Evolutionary conservation across 2,113 vertebrate genomes (phyloP).

Genomic region (Anoura caudifer): DNA sequence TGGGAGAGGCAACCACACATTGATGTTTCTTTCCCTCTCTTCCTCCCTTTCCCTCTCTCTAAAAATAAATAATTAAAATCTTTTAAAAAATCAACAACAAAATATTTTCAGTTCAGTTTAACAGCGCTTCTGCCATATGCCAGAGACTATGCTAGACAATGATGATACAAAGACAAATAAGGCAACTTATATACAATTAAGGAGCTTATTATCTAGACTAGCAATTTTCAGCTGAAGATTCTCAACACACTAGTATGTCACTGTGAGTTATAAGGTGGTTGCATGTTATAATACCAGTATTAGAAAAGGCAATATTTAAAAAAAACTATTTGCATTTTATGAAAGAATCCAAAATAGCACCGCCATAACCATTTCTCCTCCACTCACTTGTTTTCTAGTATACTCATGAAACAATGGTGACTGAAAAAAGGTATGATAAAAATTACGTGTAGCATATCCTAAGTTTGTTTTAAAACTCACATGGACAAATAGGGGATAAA

Average conservation of each 20-base stretch:
- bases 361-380: not conserved
- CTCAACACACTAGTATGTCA: not conserved
- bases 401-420: not conserved
- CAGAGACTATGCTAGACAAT: not conserved
- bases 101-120: not conserved
- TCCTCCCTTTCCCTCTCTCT: too few relatives aligned
- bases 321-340: not conserved
- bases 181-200: not conserved
- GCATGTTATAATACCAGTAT: not conserved
- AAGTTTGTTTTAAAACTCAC: not conserved
- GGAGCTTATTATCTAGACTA: not conserved
- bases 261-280: not conserved
- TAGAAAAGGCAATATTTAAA: not conserved
- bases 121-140: not conserved
- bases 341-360: not conserved
- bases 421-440: too few relatives aligned
- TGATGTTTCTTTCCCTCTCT: too few relatives aligned
- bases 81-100: too few relatives aligned
- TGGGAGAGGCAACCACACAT: too few relatives aligned
- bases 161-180: not conserved
- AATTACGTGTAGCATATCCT: not conserved
- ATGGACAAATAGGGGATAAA: not conserved
- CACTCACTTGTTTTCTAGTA: not conserved
- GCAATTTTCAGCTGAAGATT: not conserved
- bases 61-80: too few relatives aligned